phyloP scores from a whole-genome alignment of 2,888 invertebrate species.

The Agrenia bidenticulata region DNA sequence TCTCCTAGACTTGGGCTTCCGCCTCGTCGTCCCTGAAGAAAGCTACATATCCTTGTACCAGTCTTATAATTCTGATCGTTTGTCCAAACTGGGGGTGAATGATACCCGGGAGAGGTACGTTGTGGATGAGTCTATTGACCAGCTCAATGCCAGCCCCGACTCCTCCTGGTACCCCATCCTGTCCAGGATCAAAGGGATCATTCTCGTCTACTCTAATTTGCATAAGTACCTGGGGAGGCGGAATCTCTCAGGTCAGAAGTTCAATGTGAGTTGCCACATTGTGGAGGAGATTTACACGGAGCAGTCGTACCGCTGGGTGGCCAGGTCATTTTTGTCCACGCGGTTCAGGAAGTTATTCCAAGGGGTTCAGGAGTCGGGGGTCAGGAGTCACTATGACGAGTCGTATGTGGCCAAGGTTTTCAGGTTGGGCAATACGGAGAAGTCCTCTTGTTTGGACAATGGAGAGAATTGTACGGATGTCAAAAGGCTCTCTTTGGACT shows the following conservation, averaged over 20 bases:
- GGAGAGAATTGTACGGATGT: too few species aligned
- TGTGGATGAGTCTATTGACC: too few species aligned
- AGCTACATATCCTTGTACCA: not conserved
- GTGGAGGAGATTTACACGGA: not conserved
- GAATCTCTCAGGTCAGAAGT: not conserved
- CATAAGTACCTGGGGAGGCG: not conserved
- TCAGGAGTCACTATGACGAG: too few species aligned
- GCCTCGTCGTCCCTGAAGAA: not conserved
- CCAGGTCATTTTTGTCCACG: not conserved
- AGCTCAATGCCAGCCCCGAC: not conserved
- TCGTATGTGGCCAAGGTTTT: too few species aligned
- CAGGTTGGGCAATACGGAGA: too few species aligned
- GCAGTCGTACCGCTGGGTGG: not conserved
- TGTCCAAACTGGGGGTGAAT: not conserved
- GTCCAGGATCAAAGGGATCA: not conserved
- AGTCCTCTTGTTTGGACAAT: too few species aligned
- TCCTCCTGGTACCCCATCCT: not conserved
- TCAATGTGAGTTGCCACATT: not conserved
- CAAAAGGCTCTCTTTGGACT: too few species aligned
- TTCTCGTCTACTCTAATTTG: not conserved
- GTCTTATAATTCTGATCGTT: not conserved
- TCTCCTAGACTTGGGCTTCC: not conserved
- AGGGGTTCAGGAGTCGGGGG: too few species aligned
- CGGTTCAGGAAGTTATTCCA: too few species aligned
- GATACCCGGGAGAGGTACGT: not conserved